These are phyloP conservation scores for Phrynocephalus vlangalii DNA, from an alignment of 2,797 vertebrate species.

Conservation along the genomic window DNA sequence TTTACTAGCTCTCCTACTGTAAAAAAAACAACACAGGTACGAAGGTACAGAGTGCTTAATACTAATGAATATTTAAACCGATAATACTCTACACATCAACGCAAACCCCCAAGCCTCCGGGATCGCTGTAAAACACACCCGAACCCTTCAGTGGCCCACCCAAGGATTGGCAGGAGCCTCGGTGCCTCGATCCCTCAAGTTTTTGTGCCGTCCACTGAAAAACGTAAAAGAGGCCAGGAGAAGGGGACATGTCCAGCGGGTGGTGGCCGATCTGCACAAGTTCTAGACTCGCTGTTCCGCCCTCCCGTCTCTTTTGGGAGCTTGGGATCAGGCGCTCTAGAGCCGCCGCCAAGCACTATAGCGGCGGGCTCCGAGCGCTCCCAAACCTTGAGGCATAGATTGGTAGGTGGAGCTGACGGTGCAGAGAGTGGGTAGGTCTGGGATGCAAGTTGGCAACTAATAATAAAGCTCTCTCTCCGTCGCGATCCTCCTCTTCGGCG, in stretches of 20 bases:
- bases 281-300: no score
- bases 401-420: slow-evolving; percentile 18
- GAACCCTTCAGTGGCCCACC: not conserved
- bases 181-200: not conserved
- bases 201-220: no score
- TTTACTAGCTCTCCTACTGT: not conserved
- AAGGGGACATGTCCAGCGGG: no score
- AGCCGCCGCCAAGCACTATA: not conserved
- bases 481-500: not conserved
- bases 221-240: not conserved
- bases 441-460: not conserved
- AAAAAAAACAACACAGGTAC: not conserved
- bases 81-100: not conserved
- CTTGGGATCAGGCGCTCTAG: not conserved
- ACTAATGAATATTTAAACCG: not conserved
- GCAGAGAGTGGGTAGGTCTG: not conserved
- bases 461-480: not conserved
- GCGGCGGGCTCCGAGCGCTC: no score
- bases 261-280: no score
- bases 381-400: slow-evolving; percentile 1
- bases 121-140: not conserved
- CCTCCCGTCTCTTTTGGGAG: not conserved
- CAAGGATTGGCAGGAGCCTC: no score
- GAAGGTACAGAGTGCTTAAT: not conserved
- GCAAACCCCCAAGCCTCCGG: no score